Evolutionary conservation across 2,797 vertebrate genomes (phyloP).

Genomic region (Malurus leucopterus): DNA sequence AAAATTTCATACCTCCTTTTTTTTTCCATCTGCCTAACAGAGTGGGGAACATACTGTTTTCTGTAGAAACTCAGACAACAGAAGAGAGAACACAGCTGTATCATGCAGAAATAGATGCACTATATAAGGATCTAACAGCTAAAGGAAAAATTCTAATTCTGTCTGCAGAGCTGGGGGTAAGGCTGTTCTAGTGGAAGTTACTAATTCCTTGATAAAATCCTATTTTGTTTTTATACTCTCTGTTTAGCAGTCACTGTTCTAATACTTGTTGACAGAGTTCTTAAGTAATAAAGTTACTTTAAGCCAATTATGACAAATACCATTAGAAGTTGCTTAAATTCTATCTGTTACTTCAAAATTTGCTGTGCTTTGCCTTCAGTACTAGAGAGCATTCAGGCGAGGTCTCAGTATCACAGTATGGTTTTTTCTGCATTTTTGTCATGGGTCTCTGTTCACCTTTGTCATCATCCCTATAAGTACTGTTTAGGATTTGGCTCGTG

Average conservation of each 20-base stretch:
- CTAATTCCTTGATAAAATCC: not conserved
- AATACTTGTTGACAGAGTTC: not conserved
- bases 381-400: not conserved
- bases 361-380: not conserved
- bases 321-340: not conserved
- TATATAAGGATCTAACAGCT: constrained; percentile 93
- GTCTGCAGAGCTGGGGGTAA: constrained; percentile 90
- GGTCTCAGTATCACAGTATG: not conserved
- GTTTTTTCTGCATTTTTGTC: not conserved
- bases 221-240: not conserved
- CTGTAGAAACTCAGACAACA: constrained; percentile 95
- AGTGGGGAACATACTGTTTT: constrained; percentile 95
- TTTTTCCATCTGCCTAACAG: constrained; percentile 60
- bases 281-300: not conserved
- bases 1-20: not conserved
- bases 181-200: not conserved
- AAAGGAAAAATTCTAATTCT: constrained; percentile 92
- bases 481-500: not conserved
- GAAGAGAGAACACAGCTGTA: constrained; percentile 94
- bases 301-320: not conserved
- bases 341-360: not conserved
- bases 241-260: not conserved
- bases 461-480: not conserved
- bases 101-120: constrained; percentile 92
- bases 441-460: not conserved